Evolutionary conservation across 2,797 vertebrate genomes (phyloP).

Genomic region (Monodelphis domestica): DNA sequence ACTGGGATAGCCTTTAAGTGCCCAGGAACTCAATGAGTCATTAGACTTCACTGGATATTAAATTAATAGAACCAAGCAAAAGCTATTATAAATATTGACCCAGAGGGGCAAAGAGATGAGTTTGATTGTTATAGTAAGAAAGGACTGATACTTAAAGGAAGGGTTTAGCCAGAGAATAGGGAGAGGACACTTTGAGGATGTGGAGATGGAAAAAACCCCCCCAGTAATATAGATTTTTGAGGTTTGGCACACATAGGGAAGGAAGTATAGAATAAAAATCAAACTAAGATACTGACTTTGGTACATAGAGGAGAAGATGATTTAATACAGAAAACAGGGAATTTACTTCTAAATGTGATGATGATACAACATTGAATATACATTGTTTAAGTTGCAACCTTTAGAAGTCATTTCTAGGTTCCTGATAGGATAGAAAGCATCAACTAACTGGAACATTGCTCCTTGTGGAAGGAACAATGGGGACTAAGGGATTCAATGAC

Average conservation of each 20-base stretch:
- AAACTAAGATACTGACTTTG: slow-evolving; percentile 70
- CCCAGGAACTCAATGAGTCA: background rate
- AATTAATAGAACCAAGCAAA: slow-evolving; percentile 20
- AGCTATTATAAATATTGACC: background rate
- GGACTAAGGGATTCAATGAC: background rate
- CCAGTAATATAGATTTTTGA: slow-evolving; percentile 68
- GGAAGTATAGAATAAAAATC: slow-evolving; percentile 54
- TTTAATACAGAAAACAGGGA: slow-evolving; percentile 73
- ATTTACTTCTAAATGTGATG: slow-evolving; percentile 58
- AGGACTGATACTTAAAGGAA: slow-evolving; percentile 51
- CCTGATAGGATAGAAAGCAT: background rate
- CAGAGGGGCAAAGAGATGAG: background rate
- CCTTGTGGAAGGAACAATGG: background rate
- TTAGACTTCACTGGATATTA: background rate
- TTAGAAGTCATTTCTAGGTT: slow-evolving; percentile 41
- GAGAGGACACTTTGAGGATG: slow-evolving; percentile 61
- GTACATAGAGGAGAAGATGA: slow-evolving; percentile 62
- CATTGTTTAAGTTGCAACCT: slow-evolving; percentile 35
- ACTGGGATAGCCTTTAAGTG: background rate
- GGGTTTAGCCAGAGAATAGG: slow-evolving; percentile 48
- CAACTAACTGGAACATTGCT: background rate
- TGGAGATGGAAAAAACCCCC: slow-evolving; percentile 64
- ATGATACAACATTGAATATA: slow-evolving; percentile 63
- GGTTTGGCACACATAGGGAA: background rate
- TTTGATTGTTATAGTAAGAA: slow-evolving; percentile 6